Percentiles rank a stretch among this genome's conserved stretches.
phyloP scores from a whole-genome alignment of 2,797 vertebrate genomes.

The Acridotheres tristis region DNA sequence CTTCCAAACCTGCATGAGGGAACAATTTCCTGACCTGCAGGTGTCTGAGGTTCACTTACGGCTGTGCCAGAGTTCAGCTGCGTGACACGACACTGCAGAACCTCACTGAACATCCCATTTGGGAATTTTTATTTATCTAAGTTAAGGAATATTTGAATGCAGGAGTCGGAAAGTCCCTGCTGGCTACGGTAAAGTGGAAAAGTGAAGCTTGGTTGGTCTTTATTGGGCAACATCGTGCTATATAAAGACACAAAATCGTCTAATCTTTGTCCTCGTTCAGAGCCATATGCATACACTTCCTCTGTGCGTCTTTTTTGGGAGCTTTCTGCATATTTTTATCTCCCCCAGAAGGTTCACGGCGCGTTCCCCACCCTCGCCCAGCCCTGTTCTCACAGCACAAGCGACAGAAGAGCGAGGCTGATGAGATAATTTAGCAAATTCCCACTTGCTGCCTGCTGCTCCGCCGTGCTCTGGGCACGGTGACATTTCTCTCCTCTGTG shows the following conservation, averaged over 20 bases:
- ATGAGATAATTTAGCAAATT: neutral
- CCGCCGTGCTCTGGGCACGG: neutral
- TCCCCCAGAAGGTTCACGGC: neutral
- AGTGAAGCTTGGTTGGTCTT: neutral
- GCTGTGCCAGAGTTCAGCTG: neutral
- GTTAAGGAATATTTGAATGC: neutral
- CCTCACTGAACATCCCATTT: neutral
- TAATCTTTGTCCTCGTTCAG: neutral
- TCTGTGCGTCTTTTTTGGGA: neutral
- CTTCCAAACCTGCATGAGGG: neutral
- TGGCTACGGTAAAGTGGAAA: neutral
- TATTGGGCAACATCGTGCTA: neutral
- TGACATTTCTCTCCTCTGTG: neutral
- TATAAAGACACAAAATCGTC: neutral
- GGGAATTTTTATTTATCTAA: neutral
- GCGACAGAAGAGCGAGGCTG: neutral
- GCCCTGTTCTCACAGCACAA: neutral
- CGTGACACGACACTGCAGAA: neutral
- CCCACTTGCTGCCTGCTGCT: neutral
- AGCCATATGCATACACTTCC: neutral
- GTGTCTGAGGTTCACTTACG: neutral
- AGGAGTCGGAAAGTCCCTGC: neutral
- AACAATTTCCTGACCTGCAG: neutral
- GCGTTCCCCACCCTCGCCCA: neutral
- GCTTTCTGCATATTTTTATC: neutral